These are phyloP conservation scores for Apis cerana DNA, from an alignment of 1,140 invertebrate genomes.

Conservation along the genomic window DNA sequence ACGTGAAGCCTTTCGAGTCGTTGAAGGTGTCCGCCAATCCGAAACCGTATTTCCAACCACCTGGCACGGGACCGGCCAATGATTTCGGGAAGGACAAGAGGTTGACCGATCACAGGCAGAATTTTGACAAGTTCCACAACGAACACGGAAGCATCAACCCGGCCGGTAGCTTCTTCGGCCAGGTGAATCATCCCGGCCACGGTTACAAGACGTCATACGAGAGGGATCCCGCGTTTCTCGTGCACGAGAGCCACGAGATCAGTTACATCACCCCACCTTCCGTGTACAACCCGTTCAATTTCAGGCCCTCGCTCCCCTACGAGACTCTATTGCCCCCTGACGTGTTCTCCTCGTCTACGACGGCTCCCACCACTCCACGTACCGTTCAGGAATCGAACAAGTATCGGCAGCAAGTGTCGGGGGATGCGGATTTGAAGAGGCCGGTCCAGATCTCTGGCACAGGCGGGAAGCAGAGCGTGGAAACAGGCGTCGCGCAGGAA, in stretches of 20 bases:
- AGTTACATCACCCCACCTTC: constrained; percentile 72
- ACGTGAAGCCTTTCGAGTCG: constrained; percentile 70
- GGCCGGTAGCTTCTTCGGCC: constrained; percentile 69
- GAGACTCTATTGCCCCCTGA: constrained; percentile 70
- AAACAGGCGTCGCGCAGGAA: not conserved
- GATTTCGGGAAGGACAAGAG: constrained; percentile 61
- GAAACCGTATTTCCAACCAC: constrained; percentile 67
- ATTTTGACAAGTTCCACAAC: constrained; percentile 58
- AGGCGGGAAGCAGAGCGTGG: not conserved
- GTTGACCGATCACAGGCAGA: constrained; percentile 37
- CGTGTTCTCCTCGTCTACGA: constrained; percentile 53
- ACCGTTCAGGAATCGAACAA: constrained; percentile 57
- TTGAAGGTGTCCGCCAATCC: constrained; percentile 65
- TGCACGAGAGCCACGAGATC: constrained; percentile 76
- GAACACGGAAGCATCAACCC: constrained; percentile 30
- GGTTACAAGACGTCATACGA: constrained; percentile 72
- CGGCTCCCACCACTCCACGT: constrained; percentile 47
- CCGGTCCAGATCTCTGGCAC: not conserved
- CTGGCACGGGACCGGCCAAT: constrained; percentile 39
- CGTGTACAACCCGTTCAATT: constrained; percentile 65
- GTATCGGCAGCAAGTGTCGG: not conserved
- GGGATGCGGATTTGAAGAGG: constrained; percentile 16
- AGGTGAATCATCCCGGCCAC: constrained; percentile 66
- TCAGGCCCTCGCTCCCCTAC: constrained; percentile 69
- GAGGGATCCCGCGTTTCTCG: constrained; percentile 73